Conservation (phyloP, 2,888 invertebrate species). For the Diaperis boleti region DNA sequence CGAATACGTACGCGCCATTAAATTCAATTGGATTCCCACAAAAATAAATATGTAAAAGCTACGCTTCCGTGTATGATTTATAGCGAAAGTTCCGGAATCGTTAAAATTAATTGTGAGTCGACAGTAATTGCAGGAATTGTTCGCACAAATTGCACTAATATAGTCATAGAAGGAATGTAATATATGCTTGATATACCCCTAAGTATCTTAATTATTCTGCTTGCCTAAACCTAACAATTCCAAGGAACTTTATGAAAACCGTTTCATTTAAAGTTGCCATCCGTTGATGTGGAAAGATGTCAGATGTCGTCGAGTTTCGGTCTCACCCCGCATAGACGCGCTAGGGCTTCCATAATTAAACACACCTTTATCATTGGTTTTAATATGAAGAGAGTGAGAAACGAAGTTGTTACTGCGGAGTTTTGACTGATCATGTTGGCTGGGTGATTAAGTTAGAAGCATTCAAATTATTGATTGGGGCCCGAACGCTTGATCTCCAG, state of each 20-base stretch:
- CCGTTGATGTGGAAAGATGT: constrained; percentile 40
- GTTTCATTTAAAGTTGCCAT: constrained; percentile 44
- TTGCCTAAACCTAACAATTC: constrained; percentile 44
- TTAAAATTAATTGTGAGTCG: constrained; percentile 24
- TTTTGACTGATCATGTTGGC: constrained; percentile 28
- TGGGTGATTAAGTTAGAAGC: too few relatives aligned
- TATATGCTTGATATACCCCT: constrained; percentile 41
- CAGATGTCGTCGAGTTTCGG: constrained; percentile 36
- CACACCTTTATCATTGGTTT: constrained; percentile 16
- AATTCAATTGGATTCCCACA: not conserved
- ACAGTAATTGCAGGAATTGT: constrained; percentile 39
- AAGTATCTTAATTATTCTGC: constrained; percentile 45
- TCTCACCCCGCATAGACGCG: constrained; percentile 14
- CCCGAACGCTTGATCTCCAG: too few relatives aligned
- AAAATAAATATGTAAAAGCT: constrained; percentile 21
- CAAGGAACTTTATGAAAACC: constrained; percentile 44
- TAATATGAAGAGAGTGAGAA: constrained; percentile 18
- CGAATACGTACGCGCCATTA: constrained; percentile 4
- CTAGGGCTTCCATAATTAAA: constrained; percentile 37
- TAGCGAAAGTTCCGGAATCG: constrained; percentile 22
- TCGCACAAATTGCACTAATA: constrained; percentile 40
- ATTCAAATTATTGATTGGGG: too few relatives aligned
- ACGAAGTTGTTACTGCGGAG: not conserved
- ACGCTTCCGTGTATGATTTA: constrained; percentile 6
- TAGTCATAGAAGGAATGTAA: constrained; percentile 43